Evolutionary conservation across 2,113 vertebrate species (phyloP).

Genomic region (Meles meles): DNA sequence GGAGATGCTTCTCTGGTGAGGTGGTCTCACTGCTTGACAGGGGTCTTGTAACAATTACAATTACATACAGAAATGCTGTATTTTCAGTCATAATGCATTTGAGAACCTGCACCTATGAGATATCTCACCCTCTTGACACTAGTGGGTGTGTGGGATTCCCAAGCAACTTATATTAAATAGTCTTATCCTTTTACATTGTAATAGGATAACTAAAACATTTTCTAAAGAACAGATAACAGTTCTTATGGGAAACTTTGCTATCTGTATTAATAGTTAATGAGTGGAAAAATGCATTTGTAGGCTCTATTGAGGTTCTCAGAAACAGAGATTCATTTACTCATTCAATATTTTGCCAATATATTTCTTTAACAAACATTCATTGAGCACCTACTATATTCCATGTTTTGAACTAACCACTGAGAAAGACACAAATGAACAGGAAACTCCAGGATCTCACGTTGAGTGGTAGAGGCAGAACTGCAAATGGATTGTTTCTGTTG

Average conservation of each 20-base stretch:
- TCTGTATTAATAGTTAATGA: conserved; percentile 59
- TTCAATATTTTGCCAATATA: conserved; percentile 16
- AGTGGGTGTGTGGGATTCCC: background rate
- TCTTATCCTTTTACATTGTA: background rate
- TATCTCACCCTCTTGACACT: background rate
- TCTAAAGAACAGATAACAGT: background rate
- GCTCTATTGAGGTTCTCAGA: conserved; percentile 16
- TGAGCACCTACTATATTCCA: background rate
- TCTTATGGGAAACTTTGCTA: conserved; percentile 34
- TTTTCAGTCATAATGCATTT: background rate
- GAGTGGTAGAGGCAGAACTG: background rate
- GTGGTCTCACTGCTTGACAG: background rate
- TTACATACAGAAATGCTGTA: background rate
- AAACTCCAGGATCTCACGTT: background rate
- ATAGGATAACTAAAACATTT: conserved; percentile 20
- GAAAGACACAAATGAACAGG: background rate
- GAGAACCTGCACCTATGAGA: background rate
- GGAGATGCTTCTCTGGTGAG: background rate
- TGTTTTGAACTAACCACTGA: background rate
- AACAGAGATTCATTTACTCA: conserved; percentile 22
- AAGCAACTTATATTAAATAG: background rate
- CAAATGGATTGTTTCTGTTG: background rate
- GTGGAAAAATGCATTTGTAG: conserved; percentile 31
- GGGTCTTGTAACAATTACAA: background rate
- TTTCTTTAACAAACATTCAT: background rate